Conservation (phyloP, 1,140 invertebrate species). For the Drosophila insularis region DNA sequence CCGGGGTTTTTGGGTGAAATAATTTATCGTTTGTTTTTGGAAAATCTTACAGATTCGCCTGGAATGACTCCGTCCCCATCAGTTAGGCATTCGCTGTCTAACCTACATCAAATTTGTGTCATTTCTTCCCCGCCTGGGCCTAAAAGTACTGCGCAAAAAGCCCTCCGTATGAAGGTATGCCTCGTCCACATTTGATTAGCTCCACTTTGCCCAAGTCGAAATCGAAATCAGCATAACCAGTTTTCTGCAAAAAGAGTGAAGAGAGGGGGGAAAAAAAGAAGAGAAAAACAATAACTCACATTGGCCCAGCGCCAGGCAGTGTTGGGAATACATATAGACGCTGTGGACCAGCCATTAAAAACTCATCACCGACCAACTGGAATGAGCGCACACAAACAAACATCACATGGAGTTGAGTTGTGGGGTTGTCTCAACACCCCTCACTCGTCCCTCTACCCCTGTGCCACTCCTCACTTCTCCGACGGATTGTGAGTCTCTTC, state of each 20-base stretch:
- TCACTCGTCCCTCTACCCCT: neutral
- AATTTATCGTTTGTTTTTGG: neutral
- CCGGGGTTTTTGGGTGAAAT: neutral
- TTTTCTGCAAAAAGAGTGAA: conserved; percentile 20
- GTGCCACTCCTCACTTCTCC: neutral
- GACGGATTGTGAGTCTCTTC: conserved; percentile 3
- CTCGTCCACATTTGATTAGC: conserved; percentile 44
- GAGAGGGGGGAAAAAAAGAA: neutral
- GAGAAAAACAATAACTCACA: conserved; percentile 65
- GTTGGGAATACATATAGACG: conserved; percentile 8
- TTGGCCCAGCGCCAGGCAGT: conserved; percentile 54
- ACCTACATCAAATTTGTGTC: conserved; percentile 2
- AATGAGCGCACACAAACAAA: conserved; percentile 57
- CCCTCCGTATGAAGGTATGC: neutral
- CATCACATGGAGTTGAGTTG: conserved; percentile 11
- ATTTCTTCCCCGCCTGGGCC: neutral
- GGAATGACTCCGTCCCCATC: neutral
- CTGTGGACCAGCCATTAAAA: conserved; percentile 66
- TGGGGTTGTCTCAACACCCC: conserved; percentile 37
- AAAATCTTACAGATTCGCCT: neutral
- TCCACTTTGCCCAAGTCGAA: conserved; percentile 52
- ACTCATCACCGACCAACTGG: conserved; percentile 77
- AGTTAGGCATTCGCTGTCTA: neutral
- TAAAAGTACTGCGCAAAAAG: neutral
- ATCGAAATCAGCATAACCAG: conserved; percentile 37